A percentile compares a stretch with the other conserved stretches of the same genome.
phyloP scores from a whole-genome alignment of 2,113 vertebrate species.

The Probosciger aterrimus region DNA sequence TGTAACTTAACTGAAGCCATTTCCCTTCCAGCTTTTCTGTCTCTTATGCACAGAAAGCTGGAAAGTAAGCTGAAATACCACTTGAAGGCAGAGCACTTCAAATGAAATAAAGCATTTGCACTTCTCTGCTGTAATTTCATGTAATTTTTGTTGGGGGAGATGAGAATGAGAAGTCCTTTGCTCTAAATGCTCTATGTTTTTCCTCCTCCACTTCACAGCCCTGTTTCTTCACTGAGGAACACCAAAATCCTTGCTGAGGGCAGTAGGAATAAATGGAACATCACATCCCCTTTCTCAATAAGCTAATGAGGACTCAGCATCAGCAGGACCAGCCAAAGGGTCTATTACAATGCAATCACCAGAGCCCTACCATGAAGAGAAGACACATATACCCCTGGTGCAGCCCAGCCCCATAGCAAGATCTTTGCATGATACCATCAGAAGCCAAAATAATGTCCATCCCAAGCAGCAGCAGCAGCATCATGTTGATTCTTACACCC shows the following conservation, averaged over 20 bases:
- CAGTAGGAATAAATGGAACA: not conserved
- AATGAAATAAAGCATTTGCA: not conserved
- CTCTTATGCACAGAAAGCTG: not conserved
- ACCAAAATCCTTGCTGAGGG: fast-evolving
- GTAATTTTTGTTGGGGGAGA: not conserved
- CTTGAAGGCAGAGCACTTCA: not conserved
- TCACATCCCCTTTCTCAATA: not conserved
- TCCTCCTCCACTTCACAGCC: not conserved
- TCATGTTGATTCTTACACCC: not conserved
- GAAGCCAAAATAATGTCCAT: not conserved
- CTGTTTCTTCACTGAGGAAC: not conserved
- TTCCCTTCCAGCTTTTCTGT: not conserved
- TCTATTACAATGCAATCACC: not conserved
- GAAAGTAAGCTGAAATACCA: not conserved
- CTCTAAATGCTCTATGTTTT: not conserved
- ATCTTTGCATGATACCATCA: not conserved
- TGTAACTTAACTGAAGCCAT: not conserved
- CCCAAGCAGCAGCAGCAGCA: not conserved
- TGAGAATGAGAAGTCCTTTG: not conserved
- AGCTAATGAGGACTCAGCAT: fast-evolving
- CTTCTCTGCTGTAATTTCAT: not conserved
- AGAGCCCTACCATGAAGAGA: not conserved
- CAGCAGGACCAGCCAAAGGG: not conserved
- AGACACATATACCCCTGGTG: fast-evolving
- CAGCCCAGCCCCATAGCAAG: fast-evolving